Evolutionary conservation across 2,888 invertebrate species (phyloP), one percentile per base, ranked within the genome.

Genomic region (Micropterix aruncella): DNA sequence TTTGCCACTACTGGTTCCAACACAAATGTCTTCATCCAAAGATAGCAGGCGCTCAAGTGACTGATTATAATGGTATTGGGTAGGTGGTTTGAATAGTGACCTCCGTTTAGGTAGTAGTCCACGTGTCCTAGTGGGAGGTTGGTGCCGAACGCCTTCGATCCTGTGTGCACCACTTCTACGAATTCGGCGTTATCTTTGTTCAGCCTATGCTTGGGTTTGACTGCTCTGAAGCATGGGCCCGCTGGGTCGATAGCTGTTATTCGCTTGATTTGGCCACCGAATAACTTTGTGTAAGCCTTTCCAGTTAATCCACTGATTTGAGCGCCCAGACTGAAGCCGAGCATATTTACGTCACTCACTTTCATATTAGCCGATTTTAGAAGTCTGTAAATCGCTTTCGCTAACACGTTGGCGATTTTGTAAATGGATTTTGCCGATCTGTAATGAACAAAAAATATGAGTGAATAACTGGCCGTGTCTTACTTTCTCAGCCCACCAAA

Each of bases 251-350:
- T 51, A 1, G 63, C 69, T 1, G 65, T 65, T 37, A 67, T 64
- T 45, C 53, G 57, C 1, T 60, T 62, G 19, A 67, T 46, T 37
- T 56, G 58, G 3, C 51, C 49, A 4, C 56, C 56, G 16, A 63
- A 47, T 3, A 57, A 54, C 9, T 44, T 56, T 44, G 57, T 57
- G 2, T 64, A 60, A 18, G 65, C 44, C 40, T 60, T 63, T 1
- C 66, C 68, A 0, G 66, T 58, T 43, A 62, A 53, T 0, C 77
- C 78, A 1, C 75, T 76, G 1, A 75, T 78, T 54, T 79, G 79
- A 0, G 79, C 76, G 2, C 79, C 79, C 14, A 79, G 57, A 48
- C 76, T 76, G 60, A 78, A 79, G 3, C 79, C 79, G 44, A 79
- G 27, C 5, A 27, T 27, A 27, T 27, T 12, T 7, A 27, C 7